phyloP scores from a whole-genome alignment of 2,113 vertebrate species.

The Delphinapterus leucas region DNA sequence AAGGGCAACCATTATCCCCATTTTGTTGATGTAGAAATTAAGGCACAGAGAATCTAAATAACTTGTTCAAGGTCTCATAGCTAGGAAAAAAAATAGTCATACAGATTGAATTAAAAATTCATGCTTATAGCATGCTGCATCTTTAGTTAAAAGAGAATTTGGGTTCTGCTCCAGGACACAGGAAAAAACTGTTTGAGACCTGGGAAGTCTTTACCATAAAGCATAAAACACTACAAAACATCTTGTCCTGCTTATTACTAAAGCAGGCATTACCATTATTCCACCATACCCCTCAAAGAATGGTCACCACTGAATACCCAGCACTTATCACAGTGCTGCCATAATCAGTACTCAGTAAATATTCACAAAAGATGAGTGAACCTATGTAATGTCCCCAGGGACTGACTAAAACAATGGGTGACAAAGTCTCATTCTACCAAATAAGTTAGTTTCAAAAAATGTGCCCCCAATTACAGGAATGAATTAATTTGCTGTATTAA shows the following conservation, averaged over 20 bases:
- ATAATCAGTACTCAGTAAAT: neutral
- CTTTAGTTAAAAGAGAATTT: neutral
- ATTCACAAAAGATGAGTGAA: neutral
- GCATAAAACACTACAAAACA: neutral
- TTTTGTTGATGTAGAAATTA: neutral
- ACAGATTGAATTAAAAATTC: neutral
- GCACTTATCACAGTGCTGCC: neutral
- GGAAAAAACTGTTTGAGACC: neutral
- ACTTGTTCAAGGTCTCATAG: neutral
- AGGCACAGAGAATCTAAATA: neutral
- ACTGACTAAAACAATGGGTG: neutral
- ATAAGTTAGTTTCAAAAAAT: slow-evolving; percentile 8
- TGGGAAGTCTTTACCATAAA: neutral
- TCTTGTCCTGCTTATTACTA: neutral
- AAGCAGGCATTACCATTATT: neutral
- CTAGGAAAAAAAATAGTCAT: neutral
- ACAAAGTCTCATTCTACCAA: neutral
- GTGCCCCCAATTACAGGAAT: neutral
- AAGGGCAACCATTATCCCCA: neutral
- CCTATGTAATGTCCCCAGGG: neutral
- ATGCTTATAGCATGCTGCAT: neutral
- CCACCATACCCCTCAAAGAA: neutral
- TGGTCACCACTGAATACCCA: neutral
- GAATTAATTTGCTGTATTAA: neutral
- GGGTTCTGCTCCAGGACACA: neutral